These are phyloP conservation scores for Bos indicus DNA, from an alignment of 2,113 vertebrate genomes.

Conservation along the genomic window DNA sequence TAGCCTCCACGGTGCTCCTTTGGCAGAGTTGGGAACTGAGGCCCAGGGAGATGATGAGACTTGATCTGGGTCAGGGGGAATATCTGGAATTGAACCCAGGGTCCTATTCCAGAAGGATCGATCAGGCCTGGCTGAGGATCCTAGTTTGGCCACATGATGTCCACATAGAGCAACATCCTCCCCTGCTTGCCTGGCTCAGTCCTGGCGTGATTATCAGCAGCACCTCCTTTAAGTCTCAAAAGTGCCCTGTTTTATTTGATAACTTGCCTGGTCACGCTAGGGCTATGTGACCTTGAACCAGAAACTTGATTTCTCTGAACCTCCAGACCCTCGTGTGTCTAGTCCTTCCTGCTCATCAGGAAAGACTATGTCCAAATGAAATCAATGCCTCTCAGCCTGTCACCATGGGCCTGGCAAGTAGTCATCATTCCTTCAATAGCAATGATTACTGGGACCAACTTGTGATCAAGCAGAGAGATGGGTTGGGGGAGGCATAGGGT, in stretches of 20 bases:
- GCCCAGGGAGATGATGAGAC: background rate
- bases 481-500: background rate
- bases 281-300: background rate
- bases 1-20: background rate
- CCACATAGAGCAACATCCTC: background rate
- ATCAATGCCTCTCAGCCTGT: background rate
- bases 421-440: background rate
- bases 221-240: background rate
- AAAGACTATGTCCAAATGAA: background rate
- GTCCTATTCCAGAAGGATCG: background rate
- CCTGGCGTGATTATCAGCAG: rapidly evolving
- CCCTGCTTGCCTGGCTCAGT: background rate
- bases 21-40: background rate
- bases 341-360: background rate
- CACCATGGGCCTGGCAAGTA: background rate
- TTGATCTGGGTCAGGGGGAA: no score
- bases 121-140: background rate
- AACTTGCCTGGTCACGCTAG: background rate
- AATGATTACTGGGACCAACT: background rate
- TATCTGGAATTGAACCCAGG: background rate
- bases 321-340: background rate
- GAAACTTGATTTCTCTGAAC: background rate
- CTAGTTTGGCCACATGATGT: background rate
- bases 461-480: background rate
- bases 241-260: background rate